Percentiles rank a stretch among this genome's conserved stretches.
Conservation (phyloP, 1,140 invertebrate genomes). For the Episyrphus balteatus region DNA sequence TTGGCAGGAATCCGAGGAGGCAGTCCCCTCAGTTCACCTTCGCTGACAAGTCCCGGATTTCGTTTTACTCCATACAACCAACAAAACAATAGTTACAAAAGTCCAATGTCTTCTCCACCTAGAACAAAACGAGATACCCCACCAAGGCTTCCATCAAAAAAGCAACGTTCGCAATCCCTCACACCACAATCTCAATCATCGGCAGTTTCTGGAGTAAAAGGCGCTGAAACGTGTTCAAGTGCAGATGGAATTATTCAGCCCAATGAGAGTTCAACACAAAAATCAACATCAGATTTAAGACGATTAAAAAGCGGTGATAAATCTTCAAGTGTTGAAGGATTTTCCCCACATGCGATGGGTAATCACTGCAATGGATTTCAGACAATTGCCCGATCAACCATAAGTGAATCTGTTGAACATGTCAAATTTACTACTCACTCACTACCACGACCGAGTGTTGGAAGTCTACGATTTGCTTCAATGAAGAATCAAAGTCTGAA, state of each 20-base stretch:
- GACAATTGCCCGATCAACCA: constrained; percentile 28
- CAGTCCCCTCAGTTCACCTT: constrained; percentile 30
- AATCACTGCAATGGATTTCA: constrained; percentile 24
- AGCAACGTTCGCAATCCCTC: constrained; percentile 54
- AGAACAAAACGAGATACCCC: constrained; percentile 44
- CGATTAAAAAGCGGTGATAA: constrained; percentile 9
- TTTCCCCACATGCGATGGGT: neutral
- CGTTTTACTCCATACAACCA: constrained; percentile 14
- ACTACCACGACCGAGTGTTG: constrained; percentile 36
- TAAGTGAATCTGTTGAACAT: constrained; percentile 17
- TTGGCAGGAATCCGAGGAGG: constrained; percentile 22
- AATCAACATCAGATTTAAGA: neutral
- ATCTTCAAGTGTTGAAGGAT: neutral
- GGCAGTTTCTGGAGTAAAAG: constrained; percentile 22
- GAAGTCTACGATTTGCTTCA: constrained; percentile 25
- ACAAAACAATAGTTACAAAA: constrained; percentile 7
- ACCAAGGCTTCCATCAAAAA: constrained; percentile 52
- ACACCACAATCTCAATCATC: constrained; percentile 46
- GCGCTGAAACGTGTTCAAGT: constrained; percentile 23
- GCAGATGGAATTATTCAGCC: constrained; percentile 11
- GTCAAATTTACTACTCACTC: constrained; percentile 47
- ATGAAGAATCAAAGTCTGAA: constrained; percentile 29
- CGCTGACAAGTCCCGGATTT: constrained; percentile 16
- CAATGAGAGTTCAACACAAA: neutral
- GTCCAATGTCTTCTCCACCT: constrained; percentile 43